These are phyloP conservation scores for Sturmia bella DNA, from an alignment of 2,888 invertebrate species.

Conservation along the genomic window DNA sequence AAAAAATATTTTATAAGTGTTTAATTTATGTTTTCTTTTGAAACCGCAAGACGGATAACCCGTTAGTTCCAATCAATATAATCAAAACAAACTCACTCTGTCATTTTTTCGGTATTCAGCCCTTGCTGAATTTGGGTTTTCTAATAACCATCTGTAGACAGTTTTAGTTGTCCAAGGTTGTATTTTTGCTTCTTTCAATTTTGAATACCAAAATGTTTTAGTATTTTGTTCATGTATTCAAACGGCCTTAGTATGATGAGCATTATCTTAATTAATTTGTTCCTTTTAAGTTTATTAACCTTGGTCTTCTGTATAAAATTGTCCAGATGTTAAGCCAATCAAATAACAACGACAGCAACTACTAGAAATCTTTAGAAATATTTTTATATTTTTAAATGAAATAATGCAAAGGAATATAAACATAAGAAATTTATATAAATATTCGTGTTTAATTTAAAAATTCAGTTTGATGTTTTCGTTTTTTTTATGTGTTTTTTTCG, in stretches of 20 bases:
- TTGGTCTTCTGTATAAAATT: constrained; percentile 33
- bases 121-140: too few relatives aligned
- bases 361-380: neutral
- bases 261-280: neutral
- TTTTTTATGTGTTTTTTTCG: neutral
- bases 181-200: too few relatives aligned
- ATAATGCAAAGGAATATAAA: constrained; percentile 6
- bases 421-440: neutral
- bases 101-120: too few relatives aligned
- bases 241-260: neutral
- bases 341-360: neutral
- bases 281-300: constrained; percentile 11
- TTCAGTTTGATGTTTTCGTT: neutral
- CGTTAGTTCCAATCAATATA: too few relatives aligned
- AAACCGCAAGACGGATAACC: too few relatives aligned
- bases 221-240: too few relatives aligned
- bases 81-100: too few relatives aligned
- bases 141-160: too few relatives aligned
- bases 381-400: constrained; percentile 15
- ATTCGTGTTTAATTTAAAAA: constrained; percentile 6
- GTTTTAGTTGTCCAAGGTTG: too few relatives aligned
- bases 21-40: too few relatives aligned
- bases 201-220: too few relatives aligned
- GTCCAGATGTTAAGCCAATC: constrained; percentile 11
- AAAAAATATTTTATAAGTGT: too few relatives aligned